Base-by-base conservation (phyloP, 2,113 vertebrate species). In the Narcine bancroftii region DNA sequence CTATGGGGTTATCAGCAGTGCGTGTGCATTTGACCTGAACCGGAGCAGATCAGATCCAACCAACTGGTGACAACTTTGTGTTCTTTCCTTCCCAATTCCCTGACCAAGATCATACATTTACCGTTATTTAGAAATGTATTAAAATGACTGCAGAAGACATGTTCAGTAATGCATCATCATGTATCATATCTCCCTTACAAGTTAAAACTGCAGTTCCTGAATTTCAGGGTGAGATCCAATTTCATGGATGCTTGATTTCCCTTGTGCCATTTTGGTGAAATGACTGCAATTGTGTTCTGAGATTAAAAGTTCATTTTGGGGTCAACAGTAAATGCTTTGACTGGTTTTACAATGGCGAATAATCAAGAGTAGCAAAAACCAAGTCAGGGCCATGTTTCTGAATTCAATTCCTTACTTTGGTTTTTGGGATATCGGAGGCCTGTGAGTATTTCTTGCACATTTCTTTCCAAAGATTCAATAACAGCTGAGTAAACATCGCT, bases 231-330 rank as follows among this genome's bases (percentile, higher is more conserved):
- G 24, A 71, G 65, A 91, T 33, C 63, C 65, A 91, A 91, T 91
- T 91, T 91, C 89, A 91, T 5, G 39, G 63, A 6, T 47, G 89
- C 39, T 91, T 69, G 65, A 26, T 24, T 69, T 45, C 63, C 69
- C 89, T 69, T 91, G 89, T 69, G 89, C 89, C 65, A 91, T 24
- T 91, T 91, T 91, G 65, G 65, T 91, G 71, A 39, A 69, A 47
- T 91, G 89, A 69, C 24, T 91, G 42, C 89, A 91, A 69, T 91
- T 69, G 65, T 69, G 65, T 69, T 69, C 26, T 91, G 26, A 47
- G 89, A 47, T 91, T 91, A 91, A 69, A 91, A 66, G 26, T 24
- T 91, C 65, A 45, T 26, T 21, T 45, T 89, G 36, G 87, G 87
- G 87, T 89, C 69, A 89, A 91, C 65, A 33, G 65, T 17, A 91